Percentiles rank a stretch among this genome's conserved stretches.
These are phyloP conservation scores for Rhamphomyia laevipes DNA, from an alignment of 2,888 invertebrate genomes.

Conservation along the genomic window DNA sequence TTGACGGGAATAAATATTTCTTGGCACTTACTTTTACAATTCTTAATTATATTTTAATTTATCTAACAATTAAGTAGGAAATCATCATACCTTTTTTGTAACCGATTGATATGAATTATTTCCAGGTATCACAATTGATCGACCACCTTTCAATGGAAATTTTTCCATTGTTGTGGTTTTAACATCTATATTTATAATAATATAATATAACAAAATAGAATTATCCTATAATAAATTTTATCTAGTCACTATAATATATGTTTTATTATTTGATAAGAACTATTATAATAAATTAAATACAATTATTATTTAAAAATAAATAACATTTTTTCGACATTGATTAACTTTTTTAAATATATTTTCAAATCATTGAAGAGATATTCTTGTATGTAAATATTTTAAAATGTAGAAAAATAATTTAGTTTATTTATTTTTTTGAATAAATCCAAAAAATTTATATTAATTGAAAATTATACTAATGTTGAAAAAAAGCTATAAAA, in stretches of 20 bases:
- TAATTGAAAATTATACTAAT: neutral
- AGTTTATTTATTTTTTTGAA: neutral
- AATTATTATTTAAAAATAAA: too few species aligned
- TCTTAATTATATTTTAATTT: too few species aligned
- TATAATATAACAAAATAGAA: too few species aligned
- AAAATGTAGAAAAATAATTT: neutral
- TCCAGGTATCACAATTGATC: constrained; percentile 38
- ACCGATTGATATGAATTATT: constrained; percentile 48
- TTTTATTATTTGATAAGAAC: too few species aligned
- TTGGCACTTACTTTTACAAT: too few species aligned
- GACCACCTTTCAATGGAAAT: constrained; percentile 52
- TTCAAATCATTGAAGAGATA: neutral
- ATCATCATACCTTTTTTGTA: constrained; percentile 46
- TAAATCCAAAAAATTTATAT: neutral
- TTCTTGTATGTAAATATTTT: neutral
- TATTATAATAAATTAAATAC: too few species aligned
- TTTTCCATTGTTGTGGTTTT: constrained; percentile 47
- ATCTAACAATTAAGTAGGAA: neutral
- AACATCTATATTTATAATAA: too few species aligned
- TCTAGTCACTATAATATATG: too few species aligned
- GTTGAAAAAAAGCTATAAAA: neutral
- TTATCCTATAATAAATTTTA: too few species aligned
- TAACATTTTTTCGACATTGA: too few species aligned
- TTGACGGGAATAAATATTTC: neutral
- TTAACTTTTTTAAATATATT: too few species aligned